These are phyloP conservation scores for Archilochus colubris DNA, from an alignment of 2,113 vertebrate genomes.

Conservation along the genomic window DNA sequence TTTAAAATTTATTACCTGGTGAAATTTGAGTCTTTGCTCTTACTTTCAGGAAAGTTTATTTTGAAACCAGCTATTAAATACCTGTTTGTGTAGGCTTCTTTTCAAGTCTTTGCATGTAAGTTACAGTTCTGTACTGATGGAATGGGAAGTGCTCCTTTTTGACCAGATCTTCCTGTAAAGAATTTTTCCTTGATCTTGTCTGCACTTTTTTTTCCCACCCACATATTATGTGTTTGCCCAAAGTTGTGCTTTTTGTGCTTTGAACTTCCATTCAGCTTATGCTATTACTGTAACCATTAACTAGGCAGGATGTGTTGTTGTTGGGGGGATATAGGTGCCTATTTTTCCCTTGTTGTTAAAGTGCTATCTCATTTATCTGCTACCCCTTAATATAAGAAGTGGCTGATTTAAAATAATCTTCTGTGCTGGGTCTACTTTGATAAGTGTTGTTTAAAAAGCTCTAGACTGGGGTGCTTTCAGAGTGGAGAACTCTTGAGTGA, in stretches of 20 bases:
- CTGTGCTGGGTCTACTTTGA: not conserved
- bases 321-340: not conserved
- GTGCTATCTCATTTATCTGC: not conserved
- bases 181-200: conserved; percentile 20
- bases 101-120: not conserved
- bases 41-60: not conserved
- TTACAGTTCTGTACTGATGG: conserved; percentile 13
- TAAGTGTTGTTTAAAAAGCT: not conserved
- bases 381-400: not conserved
- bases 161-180: not conserved
- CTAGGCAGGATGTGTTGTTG: not conserved
- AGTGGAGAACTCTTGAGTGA: not conserved
- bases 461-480: not conserved
- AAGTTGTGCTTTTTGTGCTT: not conserved
- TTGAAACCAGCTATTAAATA: not conserved
- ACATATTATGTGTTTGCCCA: not conserved
- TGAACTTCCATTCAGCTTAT: not conserved
- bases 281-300: not conserved
- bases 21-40: not conserved
- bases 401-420: not conserved
- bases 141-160: conserved; percentile 28
- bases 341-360: not conserved
- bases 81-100: not conserved
- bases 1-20: not conserved
- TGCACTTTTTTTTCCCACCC: not conserved